Evolutionary conservation across 2,888 invertebrate genomes (phyloP), one percentile per base, ranked within the genome.

Genomic region (Synanthedon myopaeformis): DNA sequence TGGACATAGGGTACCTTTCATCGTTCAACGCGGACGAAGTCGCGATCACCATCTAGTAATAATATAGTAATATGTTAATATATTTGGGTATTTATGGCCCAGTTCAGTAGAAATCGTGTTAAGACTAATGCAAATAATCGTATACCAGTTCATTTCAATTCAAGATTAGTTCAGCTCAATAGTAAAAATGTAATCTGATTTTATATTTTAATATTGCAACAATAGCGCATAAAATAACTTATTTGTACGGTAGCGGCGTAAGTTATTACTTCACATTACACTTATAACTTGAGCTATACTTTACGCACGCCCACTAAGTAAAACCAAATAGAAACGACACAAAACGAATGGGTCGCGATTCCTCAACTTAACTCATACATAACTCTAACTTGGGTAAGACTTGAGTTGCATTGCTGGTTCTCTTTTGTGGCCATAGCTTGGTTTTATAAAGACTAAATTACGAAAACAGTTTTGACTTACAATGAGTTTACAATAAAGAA

Each of bases 241-340:
- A 45, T 45, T 45, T 45, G 45, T 45, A 45, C 45, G 45, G 45
- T 45, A 45, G 45, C 45, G n/a, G 6, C 45, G 12, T 45, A 14
- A 45, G 14, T 13, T 45, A 45, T 45, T 45, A 45, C 45, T 45
- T 45, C 45, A 45, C 45, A 45, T 45, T 45, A 13, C 45, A 62
- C 58, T 59, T 45, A 45, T 45, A 45, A 45, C 45, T 45, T 45
- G 14, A 45, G 45, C 45, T 58, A 72, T 72, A 69, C 62, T 63
- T 72, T 66, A 69, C 64, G 53, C 56, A 61, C 67, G 63, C 72
- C 67, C 65, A 72, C 69, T 59, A 61, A 58, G 58, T 63, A 60
- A 61, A 65, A 60, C 57, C 58, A 61, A 59, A 62, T 60, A 58
- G 58, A 61, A 62, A 61, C 57, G 61, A 61, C 62, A 55, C 52